phyloP scores from a whole-genome alignment of 1,140 invertebrate genomes.

The Psilanteris sp. region DNA sequence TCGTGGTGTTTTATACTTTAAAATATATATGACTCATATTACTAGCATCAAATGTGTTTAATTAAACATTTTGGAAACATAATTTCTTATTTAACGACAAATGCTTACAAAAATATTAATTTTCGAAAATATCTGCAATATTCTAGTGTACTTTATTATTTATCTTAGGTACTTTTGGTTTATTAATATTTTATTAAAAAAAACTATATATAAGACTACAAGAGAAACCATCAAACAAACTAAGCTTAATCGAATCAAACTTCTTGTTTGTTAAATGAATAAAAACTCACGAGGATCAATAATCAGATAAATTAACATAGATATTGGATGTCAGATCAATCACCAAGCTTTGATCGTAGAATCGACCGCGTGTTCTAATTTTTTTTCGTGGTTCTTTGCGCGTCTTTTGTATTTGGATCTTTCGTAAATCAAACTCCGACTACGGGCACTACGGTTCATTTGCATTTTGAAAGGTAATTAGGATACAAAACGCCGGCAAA shows the following conservation, averaged over 20 bases:
- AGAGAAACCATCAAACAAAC: conserved; percentile 2
- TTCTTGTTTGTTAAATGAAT: neutral
- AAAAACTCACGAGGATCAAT: conserved; percentile 18
- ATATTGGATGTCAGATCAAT: conserved; percentile 29
- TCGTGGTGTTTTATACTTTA: no score
- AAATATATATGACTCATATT: no score
- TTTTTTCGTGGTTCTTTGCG: conserved; percentile 29
- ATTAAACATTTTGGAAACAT: no score
- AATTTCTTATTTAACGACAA: no score
- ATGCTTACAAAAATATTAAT: no score
- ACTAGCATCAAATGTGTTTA: no score
- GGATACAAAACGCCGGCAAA: conserved; percentile 53
- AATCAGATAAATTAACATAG: conserved; percentile 38
- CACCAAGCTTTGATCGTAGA: conserved; percentile 2
- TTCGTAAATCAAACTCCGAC: conserved; percentile 43
- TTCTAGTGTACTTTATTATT: no score
- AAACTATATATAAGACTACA: neutral
- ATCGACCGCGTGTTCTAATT: conserved; percentile 16
- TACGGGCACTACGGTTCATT: conserved; percentile 18
- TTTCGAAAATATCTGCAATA: no score
- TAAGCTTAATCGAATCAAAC: conserved; percentile 12
- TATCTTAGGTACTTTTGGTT: no score
- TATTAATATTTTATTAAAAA: no score
- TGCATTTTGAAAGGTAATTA: conserved; percentile 64
- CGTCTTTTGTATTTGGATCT: conserved; percentile 39